Evolutionary conservation across 2,113 vertebrate genomes (phyloP), one percentile per base, ranked within the genome.

Genomic region (Nothocercus nigrocapillus): DNA sequence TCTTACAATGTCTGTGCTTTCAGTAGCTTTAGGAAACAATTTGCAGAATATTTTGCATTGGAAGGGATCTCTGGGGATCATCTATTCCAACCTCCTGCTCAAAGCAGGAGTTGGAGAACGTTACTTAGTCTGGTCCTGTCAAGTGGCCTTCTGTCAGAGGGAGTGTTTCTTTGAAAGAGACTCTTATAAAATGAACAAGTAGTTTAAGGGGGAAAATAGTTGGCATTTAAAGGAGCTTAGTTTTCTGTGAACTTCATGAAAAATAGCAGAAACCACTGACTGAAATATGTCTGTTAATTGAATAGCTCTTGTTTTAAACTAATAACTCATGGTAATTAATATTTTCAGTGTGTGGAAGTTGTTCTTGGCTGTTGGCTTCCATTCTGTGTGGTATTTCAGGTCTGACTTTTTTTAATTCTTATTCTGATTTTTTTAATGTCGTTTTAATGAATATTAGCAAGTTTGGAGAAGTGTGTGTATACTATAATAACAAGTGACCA

Each of bases 321-420:
- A 92, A 93, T 92, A 88, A 66, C 38, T 77, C 51, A 63, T 5
- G 64, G 40, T 80, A 87, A 85, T 82, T 87, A 76, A 32, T 89
- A 75, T 68, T 93, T 83, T 56, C 66, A 86, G 28, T 8, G 40
- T 75, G 76, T 90, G 80, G 66, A 90, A 95, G 90, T 66, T 32
- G 16, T 72, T 90, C 56, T 86, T 73, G 47, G 27, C 85, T 82
- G 66, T 44, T 84, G 53, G 69, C 89, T 97, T 84, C 83, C 88
- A 51, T 82, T 90, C 90, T 97, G 40, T 67, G 74, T 94, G 92
- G 88, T 92, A 81, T 94, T 95, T 92, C 78, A 90, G 90, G 81
- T 88, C 94, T 96, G 67, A 67, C 62, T 94, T 82, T 88, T 83
- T 38, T 54, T 66, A 84, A 61, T 75, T 72, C 22, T 34, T 15